Percentiles rank a stretch among this genome's conserved stretches.
Conservation (phyloP, 2,113 vertebrate species). For the Daboia siamensis region DNA sequence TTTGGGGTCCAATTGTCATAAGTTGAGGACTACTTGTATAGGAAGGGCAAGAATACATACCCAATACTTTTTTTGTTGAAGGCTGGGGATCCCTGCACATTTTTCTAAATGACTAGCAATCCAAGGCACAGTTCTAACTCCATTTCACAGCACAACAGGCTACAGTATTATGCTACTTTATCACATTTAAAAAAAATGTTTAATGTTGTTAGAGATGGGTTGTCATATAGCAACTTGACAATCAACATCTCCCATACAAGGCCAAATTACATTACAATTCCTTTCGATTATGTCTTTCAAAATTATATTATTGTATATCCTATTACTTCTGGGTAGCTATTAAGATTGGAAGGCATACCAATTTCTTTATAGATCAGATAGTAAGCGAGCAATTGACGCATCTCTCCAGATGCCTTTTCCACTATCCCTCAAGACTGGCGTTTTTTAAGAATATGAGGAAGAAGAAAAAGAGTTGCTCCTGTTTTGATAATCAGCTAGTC, state of each 20-base stretch:
- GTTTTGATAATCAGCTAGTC: constrained; percentile 26
- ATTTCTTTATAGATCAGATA: background rate
- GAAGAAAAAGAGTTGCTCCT: background rate
- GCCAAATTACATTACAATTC: background rate
- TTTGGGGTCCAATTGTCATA: background rate
- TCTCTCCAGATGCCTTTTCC: background rate
- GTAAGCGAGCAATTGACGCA: background rate
- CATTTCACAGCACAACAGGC: background rate
- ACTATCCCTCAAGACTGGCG: background rate
- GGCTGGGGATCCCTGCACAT: background rate
- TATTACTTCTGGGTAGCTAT: background rate
- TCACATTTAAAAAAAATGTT: background rate
- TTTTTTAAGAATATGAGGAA: constrained; percentile 19
- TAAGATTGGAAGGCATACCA: background rate
- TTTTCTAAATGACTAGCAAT: background rate
- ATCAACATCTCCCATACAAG: background rate
- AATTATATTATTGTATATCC: background rate
- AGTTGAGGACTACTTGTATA: background rate
- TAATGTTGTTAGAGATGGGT: background rate
- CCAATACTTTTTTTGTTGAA: background rate
- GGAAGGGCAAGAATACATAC: background rate
- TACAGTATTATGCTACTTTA: background rate
- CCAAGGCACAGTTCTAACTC: background rate
- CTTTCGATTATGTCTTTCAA: background rate
- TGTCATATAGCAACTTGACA: background rate